Conservation (phyloP, 2,888 invertebrate species). For the Eilema sororculum region DNA sequence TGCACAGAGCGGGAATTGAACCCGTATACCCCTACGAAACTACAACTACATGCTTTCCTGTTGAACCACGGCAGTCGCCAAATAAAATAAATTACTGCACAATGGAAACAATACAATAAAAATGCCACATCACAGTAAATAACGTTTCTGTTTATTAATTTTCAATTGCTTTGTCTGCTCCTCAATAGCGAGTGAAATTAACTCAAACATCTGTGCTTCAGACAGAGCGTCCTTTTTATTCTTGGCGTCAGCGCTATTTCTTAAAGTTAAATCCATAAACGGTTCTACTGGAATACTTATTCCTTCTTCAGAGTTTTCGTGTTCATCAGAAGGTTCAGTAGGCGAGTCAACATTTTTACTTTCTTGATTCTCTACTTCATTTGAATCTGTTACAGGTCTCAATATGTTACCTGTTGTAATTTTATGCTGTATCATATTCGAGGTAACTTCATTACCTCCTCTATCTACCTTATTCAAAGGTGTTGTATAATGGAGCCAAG, state of each 20-base stretch:
- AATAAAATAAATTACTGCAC: neutral
- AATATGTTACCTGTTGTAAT: neutral
- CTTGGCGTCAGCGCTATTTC: neutral
- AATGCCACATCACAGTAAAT: conserved; percentile 4
- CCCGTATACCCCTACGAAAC: too few relatives aligned
- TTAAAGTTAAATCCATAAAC: neutral
- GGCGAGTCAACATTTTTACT: neutral
- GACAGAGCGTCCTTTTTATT: neutral
- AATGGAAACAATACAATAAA: neutral
- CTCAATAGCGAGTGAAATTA: conserved; percentile 7
- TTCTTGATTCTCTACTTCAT: neutral
- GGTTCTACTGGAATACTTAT: neutral
- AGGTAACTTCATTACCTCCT: neutral
- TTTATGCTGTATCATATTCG: neutral
- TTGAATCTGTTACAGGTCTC: neutral
- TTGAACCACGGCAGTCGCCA: too few relatives aligned
- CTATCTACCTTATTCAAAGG: neutral
- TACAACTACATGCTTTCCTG: too few relatives aligned
- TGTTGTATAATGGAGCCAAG: neutral
- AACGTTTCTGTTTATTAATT: neutral
- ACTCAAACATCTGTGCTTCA: neutral
- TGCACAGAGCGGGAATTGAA: too few relatives aligned
- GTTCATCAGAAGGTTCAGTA: neutral
- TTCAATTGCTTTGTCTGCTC: conserved; percentile 1
- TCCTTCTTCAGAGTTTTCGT: neutral